Evolutionary conservation across 1,140 invertebrate genomes (phyloP).

Genomic region (Danaus melanippus): DNA sequence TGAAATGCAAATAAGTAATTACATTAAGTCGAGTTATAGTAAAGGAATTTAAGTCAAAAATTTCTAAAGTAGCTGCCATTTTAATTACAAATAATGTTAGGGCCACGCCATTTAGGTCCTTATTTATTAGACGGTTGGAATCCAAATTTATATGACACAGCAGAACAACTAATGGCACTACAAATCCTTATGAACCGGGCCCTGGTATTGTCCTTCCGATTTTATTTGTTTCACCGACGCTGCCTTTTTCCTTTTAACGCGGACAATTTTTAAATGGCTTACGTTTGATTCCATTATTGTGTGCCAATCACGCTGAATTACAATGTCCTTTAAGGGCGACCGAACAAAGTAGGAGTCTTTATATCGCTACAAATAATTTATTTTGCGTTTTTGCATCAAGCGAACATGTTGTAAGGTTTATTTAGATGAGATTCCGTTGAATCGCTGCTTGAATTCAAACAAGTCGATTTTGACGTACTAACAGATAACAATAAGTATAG

Average conservation of each 20-base stretch:
- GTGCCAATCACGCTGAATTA: slow-evolving; percentile 70
- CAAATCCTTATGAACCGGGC: slow-evolving; percentile 58
- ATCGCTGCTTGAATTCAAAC: slow-evolving; percentile 38
- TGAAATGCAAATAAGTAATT: not conserved
- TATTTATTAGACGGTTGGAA: not conserved
- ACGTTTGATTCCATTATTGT: slow-evolving; percentile 71
- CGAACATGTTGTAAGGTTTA: slow-evolving; percentile 46
- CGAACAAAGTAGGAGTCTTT: slow-evolving; percentile 60
- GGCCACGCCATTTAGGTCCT: not conserved
- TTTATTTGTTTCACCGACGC: slow-evolving; percentile 57
- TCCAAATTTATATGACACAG: too few relatives aligned
- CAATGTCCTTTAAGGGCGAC: slow-evolving; percentile 63
- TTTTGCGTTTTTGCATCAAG: slow-evolving; percentile 54
- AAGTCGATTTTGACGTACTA: slow-evolving; percentile 36
- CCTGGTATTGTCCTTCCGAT: slow-evolving; percentile 59
- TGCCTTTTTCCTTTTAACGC: slow-evolving; percentile 62
- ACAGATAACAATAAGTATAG: slow-evolving; percentile 16
- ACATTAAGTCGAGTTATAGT: slow-evolving; percentile 29
- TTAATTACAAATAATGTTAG: slow-evolving; percentile 9
- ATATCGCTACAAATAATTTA: slow-evolving; percentile 62
- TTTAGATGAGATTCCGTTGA: slow-evolving; percentile 15
- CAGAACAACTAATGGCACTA: slow-evolving; percentile 49
- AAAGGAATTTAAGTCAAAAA: slow-evolving; percentile 30
- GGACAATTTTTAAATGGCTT: slow-evolving; percentile 69
- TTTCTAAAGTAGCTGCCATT: slow-evolving; percentile 18